Conservation (phyloP, 2,888 invertebrate species). For the Holacanthella duospinosa region DNA sequence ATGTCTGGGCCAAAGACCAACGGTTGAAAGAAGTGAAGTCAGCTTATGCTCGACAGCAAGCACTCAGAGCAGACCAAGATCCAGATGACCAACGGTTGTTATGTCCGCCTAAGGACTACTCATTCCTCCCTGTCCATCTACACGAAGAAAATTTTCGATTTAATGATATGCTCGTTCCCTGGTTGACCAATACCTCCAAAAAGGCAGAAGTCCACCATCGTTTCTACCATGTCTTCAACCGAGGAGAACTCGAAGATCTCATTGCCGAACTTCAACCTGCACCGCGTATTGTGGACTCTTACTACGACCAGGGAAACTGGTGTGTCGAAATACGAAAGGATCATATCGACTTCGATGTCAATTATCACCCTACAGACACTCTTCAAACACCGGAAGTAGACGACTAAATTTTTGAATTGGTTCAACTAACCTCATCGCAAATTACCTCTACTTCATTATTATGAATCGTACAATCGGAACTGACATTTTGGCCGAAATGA, state of each 20-base stretch:
- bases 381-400: neutral
- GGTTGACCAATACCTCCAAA: conserved; percentile 52
- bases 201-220: conserved; percentile 54
- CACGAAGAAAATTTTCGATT: conserved; percentile 83
- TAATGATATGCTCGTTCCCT: conserved; percentile 87
- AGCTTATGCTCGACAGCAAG: conserved; percentile 53
- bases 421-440: too few relatives aligned
- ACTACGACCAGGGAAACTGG: conserved; percentile 96
- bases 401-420: too few relatives aligned
- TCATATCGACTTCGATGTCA: neutral
- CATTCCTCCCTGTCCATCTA: conserved; percentile 64
- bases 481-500: too few relatives aligned
- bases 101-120: conserved; percentile 14
- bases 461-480: too few relatives aligned
- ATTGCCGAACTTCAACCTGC: conserved; percentile 45
- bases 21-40: conserved; percentile 56
- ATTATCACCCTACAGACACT: neutral
- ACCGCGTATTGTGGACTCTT: conserved; percentile 54
- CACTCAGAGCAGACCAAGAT: conserved; percentile 21
- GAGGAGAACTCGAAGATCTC: conserved; percentile 63
- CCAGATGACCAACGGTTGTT: neutral
- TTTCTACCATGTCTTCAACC: conserved; percentile 87
- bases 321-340: conserved; percentile 65
- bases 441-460: too few relatives aligned
- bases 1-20: conserved; percentile 90